These are phyloP conservation scores for Micromesistius poutassou DNA, from an alignment of 2,797 vertebrate species.

Conservation along the genomic window DNA sequence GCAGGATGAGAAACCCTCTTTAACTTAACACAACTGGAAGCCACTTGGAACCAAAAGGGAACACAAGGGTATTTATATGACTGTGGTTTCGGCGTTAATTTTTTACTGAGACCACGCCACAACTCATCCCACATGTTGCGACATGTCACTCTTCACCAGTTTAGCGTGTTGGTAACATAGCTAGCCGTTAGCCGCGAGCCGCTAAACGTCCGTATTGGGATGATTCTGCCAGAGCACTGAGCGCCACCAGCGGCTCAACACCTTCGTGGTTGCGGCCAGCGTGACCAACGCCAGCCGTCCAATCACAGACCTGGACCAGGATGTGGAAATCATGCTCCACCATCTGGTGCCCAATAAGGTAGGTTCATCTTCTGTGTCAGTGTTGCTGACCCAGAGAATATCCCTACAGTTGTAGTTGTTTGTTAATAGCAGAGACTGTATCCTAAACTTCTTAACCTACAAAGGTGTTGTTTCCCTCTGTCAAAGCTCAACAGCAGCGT, in stretches of 20 bases:
- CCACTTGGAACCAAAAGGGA: no score
- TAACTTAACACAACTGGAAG: not conserved
- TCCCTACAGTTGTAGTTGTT: not conserved
- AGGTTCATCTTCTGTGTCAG: constrained; percentile 27
- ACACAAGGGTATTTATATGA: no score
- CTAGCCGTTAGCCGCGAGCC: no score
- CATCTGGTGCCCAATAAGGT: constrained; percentile 74
- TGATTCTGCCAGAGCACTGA: constrained; percentile 55
- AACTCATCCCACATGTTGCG: not conserved
- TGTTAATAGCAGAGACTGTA: not conserved
- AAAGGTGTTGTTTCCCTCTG: constrained; percentile 24
- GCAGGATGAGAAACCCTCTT: not conserved
- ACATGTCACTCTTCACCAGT: not conserved
- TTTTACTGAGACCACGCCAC: no score
- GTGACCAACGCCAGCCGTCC: constrained; percentile 70
- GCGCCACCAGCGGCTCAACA: constrained; percentile 65
- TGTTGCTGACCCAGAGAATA: not conserved
- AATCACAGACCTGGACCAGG: constrained; percentile 74
- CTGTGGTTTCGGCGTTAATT: no score
- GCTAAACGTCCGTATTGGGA: no score
- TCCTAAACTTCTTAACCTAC: not conserved
- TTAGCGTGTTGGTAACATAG: not conserved
- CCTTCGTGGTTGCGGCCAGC: constrained; percentile 85
- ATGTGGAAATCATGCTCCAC: constrained; percentile 76
- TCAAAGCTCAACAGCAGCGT: constrained; percentile 66